Base-by-base conservation (phyloP, 2,113 vertebrate genomes). In the Hemicordylus capensis region DNA sequence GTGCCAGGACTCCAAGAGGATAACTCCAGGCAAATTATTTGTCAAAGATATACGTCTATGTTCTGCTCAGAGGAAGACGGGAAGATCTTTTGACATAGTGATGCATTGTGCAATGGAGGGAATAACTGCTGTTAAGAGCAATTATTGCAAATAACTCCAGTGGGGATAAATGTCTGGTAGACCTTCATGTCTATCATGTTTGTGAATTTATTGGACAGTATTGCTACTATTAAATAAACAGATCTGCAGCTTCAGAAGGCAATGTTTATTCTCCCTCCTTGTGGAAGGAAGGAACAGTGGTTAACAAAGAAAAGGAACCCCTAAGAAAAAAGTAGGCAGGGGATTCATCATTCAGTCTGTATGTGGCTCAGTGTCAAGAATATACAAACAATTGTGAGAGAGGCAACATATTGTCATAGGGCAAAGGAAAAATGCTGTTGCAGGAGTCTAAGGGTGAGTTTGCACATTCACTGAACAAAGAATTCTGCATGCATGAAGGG, bases 11-110 rank as follows among this genome's bases (percentile, higher is more conserved):
- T 81, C 61, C 63, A 58, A 31, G 61, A 76, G 51, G 39, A 67
- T 58, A 67, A 87, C 78, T 67, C 31, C 37, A 76, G 31, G 51
- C 72, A 87, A 76, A 82, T 87, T 39, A 87, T 69, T 82, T 69
- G 72, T 81, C 61, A 66, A 70, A 77, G 51, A 42, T 67, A 22
- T 34, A 69, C 19, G 61, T 37, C 73, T 31, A 67, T 31, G 9
- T 37, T 81, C 77, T 56, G 48, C 59, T 66, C 24, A 17, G 11
- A 80, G 58, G 15, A 54, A 74, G 31, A 34, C 14, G 26, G 79
- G 56, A 11, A 39, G 12, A 37, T 61, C 26, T 37, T 46, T 46
- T 80, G 63, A 85, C 63, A 58, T 48, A 76, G 59, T 61, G 63
- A 76, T 81, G 46, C 19, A 74, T 63, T 64, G 67, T 22, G 22